A percentile compares a stretch with the other conserved stretches of the same genome.
Conservation (phyloP, 2,113 vertebrate genomes). For the Tragelaphus strepsiceros region DNA sequence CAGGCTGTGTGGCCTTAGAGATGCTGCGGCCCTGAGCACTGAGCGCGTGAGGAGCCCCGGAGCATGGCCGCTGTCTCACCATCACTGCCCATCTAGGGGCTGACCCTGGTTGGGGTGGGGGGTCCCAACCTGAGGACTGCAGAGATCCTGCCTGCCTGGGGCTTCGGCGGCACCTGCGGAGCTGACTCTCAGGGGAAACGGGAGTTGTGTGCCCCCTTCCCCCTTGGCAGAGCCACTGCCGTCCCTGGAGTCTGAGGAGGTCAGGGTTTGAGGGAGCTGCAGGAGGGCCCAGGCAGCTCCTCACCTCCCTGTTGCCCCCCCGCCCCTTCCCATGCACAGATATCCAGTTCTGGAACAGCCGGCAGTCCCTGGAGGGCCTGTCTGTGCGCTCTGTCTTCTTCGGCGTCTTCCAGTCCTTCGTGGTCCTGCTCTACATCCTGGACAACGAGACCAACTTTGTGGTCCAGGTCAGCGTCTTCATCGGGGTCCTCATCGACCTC, state of each 20-base stretch:
- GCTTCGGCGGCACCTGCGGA: background rate
- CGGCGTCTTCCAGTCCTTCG: constrained; percentile 94
- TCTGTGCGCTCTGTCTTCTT: constrained; percentile 96
- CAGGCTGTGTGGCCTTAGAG: background rate
- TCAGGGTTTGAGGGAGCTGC: background rate
- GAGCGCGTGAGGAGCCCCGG: fast-evolving
- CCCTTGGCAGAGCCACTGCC: background rate
- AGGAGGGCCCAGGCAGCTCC: background rate
- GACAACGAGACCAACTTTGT: constrained; percentile 98
- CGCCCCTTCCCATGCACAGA: constrained; percentile 74
- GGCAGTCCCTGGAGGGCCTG: constrained; percentile 95
- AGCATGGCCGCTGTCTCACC: background rate
- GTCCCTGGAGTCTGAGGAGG: background rate
- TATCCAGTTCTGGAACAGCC: constrained; percentile 98
- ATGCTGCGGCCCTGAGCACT: background rate
- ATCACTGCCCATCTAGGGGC: background rate
- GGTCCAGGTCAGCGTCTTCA: constrained; percentile 97
- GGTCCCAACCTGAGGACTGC: background rate
- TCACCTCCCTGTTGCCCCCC: background rate
- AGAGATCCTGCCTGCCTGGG: background rate
- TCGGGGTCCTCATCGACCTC: constrained; percentile 96
- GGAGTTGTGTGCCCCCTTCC: fast-evolving
- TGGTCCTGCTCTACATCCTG: constrained; percentile 95
- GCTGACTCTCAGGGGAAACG: background rate
- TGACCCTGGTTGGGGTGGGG: too few relatives aligned